Conservation (phyloP, 1,140 invertebrate species). For the Pseudomyrmex dendroicus region DNA sequence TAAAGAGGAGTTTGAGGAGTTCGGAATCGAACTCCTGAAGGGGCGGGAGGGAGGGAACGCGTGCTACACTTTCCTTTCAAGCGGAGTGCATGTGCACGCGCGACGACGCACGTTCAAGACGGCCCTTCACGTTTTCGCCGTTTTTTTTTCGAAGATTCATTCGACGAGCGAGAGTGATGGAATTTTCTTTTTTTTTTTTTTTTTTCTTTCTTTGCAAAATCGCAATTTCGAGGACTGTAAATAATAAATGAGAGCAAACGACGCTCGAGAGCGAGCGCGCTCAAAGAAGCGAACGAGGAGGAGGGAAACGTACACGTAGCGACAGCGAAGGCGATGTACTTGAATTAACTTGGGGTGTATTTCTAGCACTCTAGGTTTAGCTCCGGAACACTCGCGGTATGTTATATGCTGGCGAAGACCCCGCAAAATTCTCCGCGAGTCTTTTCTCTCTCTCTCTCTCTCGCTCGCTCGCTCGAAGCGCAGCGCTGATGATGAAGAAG, state of each 20-base stretch:
- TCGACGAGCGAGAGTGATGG: background rate
- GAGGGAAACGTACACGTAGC: conserved; percentile 58
- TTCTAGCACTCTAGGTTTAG: conserved; percentile 82
- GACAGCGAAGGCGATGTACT: conserved; percentile 79
- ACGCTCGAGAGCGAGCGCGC: background rate
- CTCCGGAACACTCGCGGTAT: conserved; percentile 78
- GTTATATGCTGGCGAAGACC: conserved; percentile 65
- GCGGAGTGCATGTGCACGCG: conserved; percentile 12
- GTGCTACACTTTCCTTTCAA: conserved; percentile 53
- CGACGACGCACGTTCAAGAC: conserved; percentile 7
- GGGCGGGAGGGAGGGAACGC: background rate
- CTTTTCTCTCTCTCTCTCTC: background rate
- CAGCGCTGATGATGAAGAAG: too few species aligned
- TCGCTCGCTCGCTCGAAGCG: conserved; percentile 1
- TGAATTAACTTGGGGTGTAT: conserved; percentile 82
- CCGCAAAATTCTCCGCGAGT: conserved; percentile 28
- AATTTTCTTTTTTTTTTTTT: too few species aligned
- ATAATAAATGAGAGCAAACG: background rate
- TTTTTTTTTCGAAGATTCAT: conserved; percentile 4
- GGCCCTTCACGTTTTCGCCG: conserved; percentile 7
- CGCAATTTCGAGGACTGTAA: too few species aligned
- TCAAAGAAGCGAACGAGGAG: conserved; percentile 42
- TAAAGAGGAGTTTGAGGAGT: conserved; percentile 30
- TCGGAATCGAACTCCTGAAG: conserved; percentile 26
- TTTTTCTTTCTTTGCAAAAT: too few species aligned